These are phyloP conservation scores for Pituophis catenifer DNA, from an alignment of 2,113 vertebrate species.

Conservation along the genomic window DNA sequence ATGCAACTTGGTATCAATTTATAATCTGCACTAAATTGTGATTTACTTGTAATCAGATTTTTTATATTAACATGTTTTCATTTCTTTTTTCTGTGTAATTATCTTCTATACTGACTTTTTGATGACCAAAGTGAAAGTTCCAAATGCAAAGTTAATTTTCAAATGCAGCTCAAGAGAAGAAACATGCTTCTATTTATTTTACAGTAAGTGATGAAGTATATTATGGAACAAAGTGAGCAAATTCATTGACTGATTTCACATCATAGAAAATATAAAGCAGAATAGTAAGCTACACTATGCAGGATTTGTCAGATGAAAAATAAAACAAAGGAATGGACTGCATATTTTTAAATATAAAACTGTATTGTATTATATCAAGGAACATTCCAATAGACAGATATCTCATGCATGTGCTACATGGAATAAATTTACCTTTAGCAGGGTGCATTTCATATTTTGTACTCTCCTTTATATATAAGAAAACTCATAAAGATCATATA, in stretches of 20 bases:
- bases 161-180: background rate
- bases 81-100: background rate
- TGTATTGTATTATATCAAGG: background rate
- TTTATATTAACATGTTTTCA: too few species aligned
- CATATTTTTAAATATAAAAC: background rate
- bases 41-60: background rate
- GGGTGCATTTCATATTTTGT: background rate
- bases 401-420: background rate
- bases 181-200: slow-evolving; percentile 9
- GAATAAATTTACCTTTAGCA: background rate
- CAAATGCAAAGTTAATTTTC: background rate
- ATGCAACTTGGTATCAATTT: background rate
- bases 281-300: background rate
- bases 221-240: background rate
- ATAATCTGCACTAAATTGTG: background rate
- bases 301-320: background rate
- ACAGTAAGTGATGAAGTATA: background rate
- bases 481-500: background rate
- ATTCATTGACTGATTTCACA: background rate
- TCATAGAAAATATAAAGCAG: background rate
- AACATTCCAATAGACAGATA: background rate
- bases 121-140: background rate
- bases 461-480: background rate
- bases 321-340: background rate
- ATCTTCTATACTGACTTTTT: background rate